phyloP scores from a whole-genome alignment of 2,113 vertebrate genomes.

The Stegastes partitus region DNA sequence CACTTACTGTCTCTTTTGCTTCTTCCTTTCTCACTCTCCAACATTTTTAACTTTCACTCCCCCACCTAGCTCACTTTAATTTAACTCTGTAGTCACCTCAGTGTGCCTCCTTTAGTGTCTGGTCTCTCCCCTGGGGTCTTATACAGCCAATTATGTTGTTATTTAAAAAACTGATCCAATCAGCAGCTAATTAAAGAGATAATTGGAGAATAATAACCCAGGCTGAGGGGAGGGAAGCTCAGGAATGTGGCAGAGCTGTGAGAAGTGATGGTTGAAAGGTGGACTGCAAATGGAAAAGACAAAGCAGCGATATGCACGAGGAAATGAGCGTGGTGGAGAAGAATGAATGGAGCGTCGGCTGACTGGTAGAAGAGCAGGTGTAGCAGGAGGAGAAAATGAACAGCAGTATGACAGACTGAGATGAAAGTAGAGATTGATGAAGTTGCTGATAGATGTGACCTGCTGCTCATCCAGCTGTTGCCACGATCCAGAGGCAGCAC shows the following conservation, averaged over 20 bases:
- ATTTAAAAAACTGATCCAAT: slow-evolving; percentile 70
- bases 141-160: slow-evolving; percentile 67
- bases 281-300: not conserved
- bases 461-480: slow-evolving; percentile 66
- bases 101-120: not conserved
- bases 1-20: not conserved
- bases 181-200: slow-evolving; percentile 69
- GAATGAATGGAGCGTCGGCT: slow-evolving; percentile 8
- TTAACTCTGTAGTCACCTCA: slow-evolving; percentile 1
- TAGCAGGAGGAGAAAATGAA: slow-evolving; percentile 47
- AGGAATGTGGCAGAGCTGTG: slow-evolving; percentile 4
- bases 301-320: not conserved
- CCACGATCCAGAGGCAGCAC: slow-evolving; percentile 22
- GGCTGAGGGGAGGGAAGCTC: not conserved
- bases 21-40: not conserved
- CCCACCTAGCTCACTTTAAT: not conserved
- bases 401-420: slow-evolving; percentile 45
- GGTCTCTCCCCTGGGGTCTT: slow-evolving; percentile 50
- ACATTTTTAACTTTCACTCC: slow-evolving; percentile 26
- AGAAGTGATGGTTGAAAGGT: not conserved
- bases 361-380: slow-evolving; percentile 49
- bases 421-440: slow-evolving; percentile 57
- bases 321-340: not conserved
- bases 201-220: slow-evolving; percentile 54
- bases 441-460: slow-evolving; percentile 66